Percentiles rank a stretch among this genome's conserved stretches.
phyloP scores from a whole-genome alignment of 2,113 vertebrate genomes.

The Bucco capensis region DNA sequence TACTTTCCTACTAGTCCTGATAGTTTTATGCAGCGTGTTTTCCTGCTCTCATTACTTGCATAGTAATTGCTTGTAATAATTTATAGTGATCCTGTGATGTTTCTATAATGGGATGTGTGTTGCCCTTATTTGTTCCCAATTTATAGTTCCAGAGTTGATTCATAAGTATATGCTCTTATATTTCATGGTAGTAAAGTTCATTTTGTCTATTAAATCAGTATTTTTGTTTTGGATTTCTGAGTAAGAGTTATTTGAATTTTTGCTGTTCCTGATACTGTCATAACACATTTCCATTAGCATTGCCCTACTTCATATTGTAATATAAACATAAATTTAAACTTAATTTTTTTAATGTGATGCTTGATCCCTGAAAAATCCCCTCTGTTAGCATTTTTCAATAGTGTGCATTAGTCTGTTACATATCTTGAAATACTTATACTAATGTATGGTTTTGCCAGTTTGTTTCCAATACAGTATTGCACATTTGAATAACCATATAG shows the following conservation, averaged over 20 bases:
- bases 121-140: not conserved
- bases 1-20: not conserved
- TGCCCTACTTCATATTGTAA: not conserved
- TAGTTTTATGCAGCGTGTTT: not conserved
- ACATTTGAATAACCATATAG: not conserved
- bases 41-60: not conserved
- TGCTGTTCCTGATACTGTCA: not conserved
- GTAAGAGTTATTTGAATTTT: not conserved
- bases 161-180: accelerated
- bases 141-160: not conserved
- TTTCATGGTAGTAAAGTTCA: not conserved
- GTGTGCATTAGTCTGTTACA: accelerated
- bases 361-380: not conserved
- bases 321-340: not conserved
- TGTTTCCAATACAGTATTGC: not conserved
- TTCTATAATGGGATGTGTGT: not conserved
- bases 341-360: not conserved
- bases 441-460: not conserved
- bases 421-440: not conserved
- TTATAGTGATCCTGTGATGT: not conserved
- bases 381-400: not conserved
- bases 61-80: not conserved
- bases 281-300: not conserved
- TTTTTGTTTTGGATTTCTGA: not conserved
- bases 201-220: not conserved